A percentile compares a stretch with the other conserved stretches of the same genome.
phyloP scores from a whole-genome alignment of 2,888 invertebrate genomes.

The Epinotia bilunana region DNA sequence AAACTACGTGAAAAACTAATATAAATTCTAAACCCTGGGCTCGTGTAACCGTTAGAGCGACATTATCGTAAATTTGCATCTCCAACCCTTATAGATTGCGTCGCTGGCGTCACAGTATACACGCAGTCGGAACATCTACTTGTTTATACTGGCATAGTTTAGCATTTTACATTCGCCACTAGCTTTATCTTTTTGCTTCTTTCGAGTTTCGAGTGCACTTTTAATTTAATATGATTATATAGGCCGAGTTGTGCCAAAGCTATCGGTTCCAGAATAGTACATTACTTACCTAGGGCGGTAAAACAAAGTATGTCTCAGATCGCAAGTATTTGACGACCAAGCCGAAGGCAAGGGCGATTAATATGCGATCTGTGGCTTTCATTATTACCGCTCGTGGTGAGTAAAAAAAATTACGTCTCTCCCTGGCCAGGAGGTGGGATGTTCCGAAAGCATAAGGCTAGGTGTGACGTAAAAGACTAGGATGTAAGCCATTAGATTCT shows the following conservation, averaged over 20 bases:
- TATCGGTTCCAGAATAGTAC: neutral
- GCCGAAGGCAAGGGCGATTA: too few species aligned
- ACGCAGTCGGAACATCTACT: neutral
- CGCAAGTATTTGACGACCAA: too few species aligned
- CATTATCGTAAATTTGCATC: slow-evolving; percentile 23
- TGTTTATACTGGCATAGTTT: slow-evolving; percentile 28
- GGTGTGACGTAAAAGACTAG: too few species aligned
- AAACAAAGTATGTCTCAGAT: too few species aligned
- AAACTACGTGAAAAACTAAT: slow-evolving; percentile 20
- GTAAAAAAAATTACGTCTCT: too few species aligned
- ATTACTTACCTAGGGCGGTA: too few species aligned
- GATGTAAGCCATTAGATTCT: neutral
- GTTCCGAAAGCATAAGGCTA: too few species aligned
- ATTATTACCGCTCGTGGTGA: too few species aligned
- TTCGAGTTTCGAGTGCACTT: neutral
- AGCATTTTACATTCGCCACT: slow-evolving; percentile 23
- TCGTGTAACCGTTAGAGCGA: slow-evolving; percentile 7
- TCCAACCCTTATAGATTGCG: slow-evolving; percentile 6
- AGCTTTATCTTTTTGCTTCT: neutral
- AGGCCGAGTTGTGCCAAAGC: neutral
- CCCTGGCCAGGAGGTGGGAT: too few species aligned
- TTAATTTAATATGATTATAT: neutral
- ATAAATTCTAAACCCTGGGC: slow-evolving; percentile 16
- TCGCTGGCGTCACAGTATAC: slow-evolving; percentile 7
- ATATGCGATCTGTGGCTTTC: too few species aligned